A percentile compares a stretch with the other conserved stretches of the same genome.
Conservation (phyloP, 2,797 vertebrate species). For the Okamejei kenojei region DNA sequence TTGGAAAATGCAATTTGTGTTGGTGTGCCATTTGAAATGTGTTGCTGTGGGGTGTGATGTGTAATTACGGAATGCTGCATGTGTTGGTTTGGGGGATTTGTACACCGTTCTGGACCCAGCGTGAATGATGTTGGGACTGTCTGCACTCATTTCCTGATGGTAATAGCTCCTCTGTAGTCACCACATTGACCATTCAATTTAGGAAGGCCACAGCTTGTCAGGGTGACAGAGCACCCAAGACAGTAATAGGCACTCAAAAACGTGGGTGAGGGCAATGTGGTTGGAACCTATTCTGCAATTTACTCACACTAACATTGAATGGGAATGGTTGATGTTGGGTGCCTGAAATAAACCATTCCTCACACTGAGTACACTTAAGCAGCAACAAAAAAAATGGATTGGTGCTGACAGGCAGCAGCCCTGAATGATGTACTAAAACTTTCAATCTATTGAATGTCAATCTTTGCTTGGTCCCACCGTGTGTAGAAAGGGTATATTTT, state of each 20-base stretch:
- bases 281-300: not conserved
- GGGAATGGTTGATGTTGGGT: not conserved
- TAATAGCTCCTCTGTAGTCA: not conserved
- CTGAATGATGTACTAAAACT: not conserved
- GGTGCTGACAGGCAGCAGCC: not conserved
- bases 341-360: not conserved
- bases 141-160: not conserved
- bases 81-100: not conserved
- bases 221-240: not conserved
- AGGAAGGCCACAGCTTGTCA: not conserved
- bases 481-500: not conserved
- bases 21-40: too few species aligned
- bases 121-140: not conserved
- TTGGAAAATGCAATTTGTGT: not conserved
- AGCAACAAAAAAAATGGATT: not conserved
- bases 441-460: not conserved
- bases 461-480: not conserved
- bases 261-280: not conserved
- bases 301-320: not conserved
- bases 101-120: not conserved
- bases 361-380: not conserved
- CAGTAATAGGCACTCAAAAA: not conserved
- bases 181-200: not conserved
- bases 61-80: not conserved
- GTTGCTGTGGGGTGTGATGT: not conserved